Conservation (phyloP, 2,888 invertebrate species). For the Clivina fossor region DNA sequence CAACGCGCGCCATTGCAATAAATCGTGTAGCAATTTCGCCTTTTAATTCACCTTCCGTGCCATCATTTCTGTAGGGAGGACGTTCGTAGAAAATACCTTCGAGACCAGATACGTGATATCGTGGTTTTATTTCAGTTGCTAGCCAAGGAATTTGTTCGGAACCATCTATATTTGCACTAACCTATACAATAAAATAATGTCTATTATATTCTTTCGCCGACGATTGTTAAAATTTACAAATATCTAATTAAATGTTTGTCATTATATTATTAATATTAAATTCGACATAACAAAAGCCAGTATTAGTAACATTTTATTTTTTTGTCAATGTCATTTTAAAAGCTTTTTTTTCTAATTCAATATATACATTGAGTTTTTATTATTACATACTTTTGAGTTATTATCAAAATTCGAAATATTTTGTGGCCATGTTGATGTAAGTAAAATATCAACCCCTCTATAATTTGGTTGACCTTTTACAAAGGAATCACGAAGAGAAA, state of each 20-base stretch:
- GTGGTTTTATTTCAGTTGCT: slow-evolving; percentile 80
- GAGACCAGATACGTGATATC: slow-evolving; percentile 88
- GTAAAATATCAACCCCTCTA: slow-evolving; percentile 84
- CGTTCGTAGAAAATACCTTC: slow-evolving; percentile 81
- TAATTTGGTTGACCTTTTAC: slow-evolving; percentile 73
- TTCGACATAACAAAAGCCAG: too few species aligned
- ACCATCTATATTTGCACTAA: slow-evolving; percentile 48
- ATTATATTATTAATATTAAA: too few species aligned
- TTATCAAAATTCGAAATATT: slow-evolving; percentile 65
- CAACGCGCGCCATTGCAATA: slow-evolving; percentile 82
- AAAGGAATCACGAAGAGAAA: slow-evolving; percentile 71
- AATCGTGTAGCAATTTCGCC: slow-evolving; percentile 84
- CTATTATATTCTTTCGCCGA: not conserved
- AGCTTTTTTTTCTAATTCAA: too few species aligned
- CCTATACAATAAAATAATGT: slow-evolving; percentile 40
- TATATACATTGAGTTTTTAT: too few species aligned
- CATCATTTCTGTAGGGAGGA: slow-evolving; percentile 75
- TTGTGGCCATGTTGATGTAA: slow-evolving; percentile 90
- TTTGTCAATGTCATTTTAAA: too few species aligned
- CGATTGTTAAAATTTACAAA: slow-evolving; percentile 1
- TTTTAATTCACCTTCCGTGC: slow-evolving; percentile 61
- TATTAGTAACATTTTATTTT: too few species aligned
- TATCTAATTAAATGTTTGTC: too few species aligned
- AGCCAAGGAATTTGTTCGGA: slow-evolving; percentile 79
- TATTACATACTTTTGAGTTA: slow-evolving; percentile 43